Evolutionary conservation across 30 jellyfish, hydroid and myxozoan genomes (phyloP).

Genomic region (Morbakka virulenta): DNA sequence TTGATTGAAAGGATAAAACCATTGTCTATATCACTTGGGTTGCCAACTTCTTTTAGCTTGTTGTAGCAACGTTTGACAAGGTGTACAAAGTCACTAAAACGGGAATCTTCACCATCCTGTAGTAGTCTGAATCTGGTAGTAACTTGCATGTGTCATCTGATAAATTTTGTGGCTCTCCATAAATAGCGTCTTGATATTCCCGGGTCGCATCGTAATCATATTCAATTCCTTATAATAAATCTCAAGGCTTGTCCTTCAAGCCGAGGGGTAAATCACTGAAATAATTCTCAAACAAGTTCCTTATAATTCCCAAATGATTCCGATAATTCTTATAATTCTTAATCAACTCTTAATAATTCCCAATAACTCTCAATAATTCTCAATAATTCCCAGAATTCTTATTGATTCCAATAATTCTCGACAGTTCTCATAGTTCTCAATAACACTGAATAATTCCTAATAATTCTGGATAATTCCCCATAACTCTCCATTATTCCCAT

Average conservation of each 20-base stretch:
- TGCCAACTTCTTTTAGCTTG: conserved; percentile 46
- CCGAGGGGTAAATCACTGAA: too few relatives aligned
- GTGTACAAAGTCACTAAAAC: conserved; percentile 58
- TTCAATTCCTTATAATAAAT: neutral
- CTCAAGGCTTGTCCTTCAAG: neutral
- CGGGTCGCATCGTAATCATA: conserved; percentile 61
- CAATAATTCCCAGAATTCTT: too few relatives aligned
- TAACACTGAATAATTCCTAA: too few relatives aligned
- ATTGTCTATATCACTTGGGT: conserved; percentile 62
- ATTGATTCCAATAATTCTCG: too few relatives aligned
- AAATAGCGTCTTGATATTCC: conserved; percentile 58
- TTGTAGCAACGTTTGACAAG: conserved; percentile 58
- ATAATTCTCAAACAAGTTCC: too few relatives aligned
- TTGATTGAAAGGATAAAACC: conserved; percentile 50
- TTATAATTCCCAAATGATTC: too few relatives aligned
- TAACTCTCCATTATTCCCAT: too few relatives aligned
- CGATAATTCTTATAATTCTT: too few relatives aligned
- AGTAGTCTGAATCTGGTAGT: conserved; percentile 44
- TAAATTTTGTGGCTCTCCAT: conserved; percentile 63
- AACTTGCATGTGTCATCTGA: conserved; percentile 67
- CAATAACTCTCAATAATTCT: too few relatives aligned
- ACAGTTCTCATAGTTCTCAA: too few relatives aligned
- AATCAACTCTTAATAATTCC: too few relatives aligned
- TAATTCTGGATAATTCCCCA: too few relatives aligned
- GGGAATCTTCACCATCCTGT: conserved; percentile 65